Evolutionary conservation across 2,888 invertebrate genomes (phyloP).

Genomic region (Cremastobaeus sp.): DNA sequence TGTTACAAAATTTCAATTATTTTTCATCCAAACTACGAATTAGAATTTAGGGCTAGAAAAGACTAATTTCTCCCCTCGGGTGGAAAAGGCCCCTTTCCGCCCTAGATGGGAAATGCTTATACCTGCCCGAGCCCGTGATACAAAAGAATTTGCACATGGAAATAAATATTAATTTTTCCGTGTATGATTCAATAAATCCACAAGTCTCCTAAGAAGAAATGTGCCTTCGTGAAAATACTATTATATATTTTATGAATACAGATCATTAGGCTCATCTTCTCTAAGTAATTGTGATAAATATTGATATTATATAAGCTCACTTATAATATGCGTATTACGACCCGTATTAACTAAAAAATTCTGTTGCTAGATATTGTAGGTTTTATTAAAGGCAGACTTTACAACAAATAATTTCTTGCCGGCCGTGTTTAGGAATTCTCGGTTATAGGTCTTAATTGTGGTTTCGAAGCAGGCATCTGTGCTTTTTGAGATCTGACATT

Average conservation of each 20-base stretch:
- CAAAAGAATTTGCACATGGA: too few relatives aligned
- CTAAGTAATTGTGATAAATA: constrained; percentile 45
- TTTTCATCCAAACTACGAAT: too few relatives aligned
- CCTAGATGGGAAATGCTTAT: too few relatives aligned
- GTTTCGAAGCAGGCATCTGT: constrained; percentile 30
- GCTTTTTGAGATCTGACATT: constrained; percentile 23
- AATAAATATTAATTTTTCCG: too few relatives aligned
- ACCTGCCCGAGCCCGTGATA: too few relatives aligned
- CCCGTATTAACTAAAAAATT: constrained; percentile 35
- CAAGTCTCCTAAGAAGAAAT: background rate
- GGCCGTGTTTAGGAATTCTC: constrained; percentile 14
- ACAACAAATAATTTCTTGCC: constrained; percentile 24
- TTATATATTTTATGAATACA: constrained; percentile 15
- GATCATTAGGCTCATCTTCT: constrained; percentile 39
- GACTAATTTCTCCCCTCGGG: too few relatives aligned
- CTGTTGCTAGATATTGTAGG: constrained; percentile 20
- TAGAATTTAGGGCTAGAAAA: too few relatives aligned
- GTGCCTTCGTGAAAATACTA: constrained; percentile 1
- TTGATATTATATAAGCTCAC: constrained; percentile 48
- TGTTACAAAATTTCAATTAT: too few relatives aligned
- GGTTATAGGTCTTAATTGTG: constrained; percentile 26
- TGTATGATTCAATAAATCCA: constrained; percentile 2
- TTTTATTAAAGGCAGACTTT: constrained; percentile 37
- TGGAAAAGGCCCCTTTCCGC: too few relatives aligned
- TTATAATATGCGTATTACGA: constrained; percentile 42